Evolutionary conservation across 2,888 invertebrate species (phyloP).

Genomic region (Dynastes maya): DNA sequence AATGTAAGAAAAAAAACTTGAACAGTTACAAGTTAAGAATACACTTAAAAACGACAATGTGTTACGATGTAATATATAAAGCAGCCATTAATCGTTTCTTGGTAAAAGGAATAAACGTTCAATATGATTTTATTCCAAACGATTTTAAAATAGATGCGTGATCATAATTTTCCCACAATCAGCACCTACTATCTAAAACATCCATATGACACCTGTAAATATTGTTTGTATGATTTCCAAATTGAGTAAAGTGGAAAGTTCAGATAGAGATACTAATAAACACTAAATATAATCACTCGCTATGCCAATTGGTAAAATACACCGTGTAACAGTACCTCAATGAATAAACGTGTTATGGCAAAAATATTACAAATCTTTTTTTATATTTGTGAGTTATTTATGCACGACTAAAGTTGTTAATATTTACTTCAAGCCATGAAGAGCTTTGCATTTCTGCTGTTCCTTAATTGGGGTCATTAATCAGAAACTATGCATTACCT

Average conservation of each 20-base stretch:
- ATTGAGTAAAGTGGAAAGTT: constrained; percentile 19
- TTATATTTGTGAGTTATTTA: not conserved
- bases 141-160: not conserved
- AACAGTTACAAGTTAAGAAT: too few relatives aligned
- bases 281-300: not conserved
- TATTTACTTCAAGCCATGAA: not conserved
- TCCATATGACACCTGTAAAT: not conserved
- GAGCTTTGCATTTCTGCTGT: not conserved
- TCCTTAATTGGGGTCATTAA: constrained; percentile 16
- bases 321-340: not conserved
- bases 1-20: not conserved
- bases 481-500: not conserved
- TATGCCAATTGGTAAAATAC: constrained; percentile 18
- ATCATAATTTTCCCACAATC: not conserved
- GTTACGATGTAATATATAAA: not conserved
- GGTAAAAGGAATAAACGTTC: not conserved
- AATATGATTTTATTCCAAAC: not conserved
- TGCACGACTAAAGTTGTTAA: not conserved
- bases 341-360: constrained; percentile 1
- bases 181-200: not conserved
- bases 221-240: constrained; percentile 7
- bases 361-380: constrained; percentile 13
- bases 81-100: not conserved
- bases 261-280: constrained; percentile 2
- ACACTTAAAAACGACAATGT: too few relatives aligned